Percentiles rank a stretch among this genome's conserved stretches.
phyloP scores from a whole-genome alignment of 2,888 invertebrate genomes.

The Tinea pellionella region DNA sequence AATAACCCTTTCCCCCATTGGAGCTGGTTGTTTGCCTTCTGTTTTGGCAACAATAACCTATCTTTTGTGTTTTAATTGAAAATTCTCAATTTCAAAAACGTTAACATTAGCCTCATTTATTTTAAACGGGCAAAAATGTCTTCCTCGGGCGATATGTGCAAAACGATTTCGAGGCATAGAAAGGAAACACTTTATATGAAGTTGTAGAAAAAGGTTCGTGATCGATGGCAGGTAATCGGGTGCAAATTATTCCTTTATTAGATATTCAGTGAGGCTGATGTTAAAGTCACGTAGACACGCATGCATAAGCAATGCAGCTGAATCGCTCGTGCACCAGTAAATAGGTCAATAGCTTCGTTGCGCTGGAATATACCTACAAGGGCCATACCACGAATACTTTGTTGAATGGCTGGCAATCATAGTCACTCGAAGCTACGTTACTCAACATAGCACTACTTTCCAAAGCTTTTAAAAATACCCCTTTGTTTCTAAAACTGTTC shows the following conservation, averaged over 20 bases:
- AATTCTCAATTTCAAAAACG: too few species aligned
- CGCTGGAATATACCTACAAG: conserved; percentile 18
- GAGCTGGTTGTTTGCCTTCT: neutral
- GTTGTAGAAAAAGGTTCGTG: conserved; percentile 24
- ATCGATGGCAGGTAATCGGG: conserved; percentile 22
- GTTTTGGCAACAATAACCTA: neutral
- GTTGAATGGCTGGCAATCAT: neutral
- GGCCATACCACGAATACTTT: conserved; percentile 17
- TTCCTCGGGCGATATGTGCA: neutral
- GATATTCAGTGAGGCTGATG: conserved; percentile 47
- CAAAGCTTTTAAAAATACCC: neutral
- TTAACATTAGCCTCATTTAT: neutral
- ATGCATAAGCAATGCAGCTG: conserved; percentile 57
- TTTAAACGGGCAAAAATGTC: neutral
- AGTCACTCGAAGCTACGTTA: neutral
- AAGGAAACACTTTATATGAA: neutral
- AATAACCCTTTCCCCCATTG: neutral
- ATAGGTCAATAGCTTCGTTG: conserved; percentile 52
- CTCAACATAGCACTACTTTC: neutral
- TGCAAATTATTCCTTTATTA: conserved; percentile 31
- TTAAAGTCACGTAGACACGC: conserved; percentile 46
- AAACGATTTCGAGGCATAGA: neutral
- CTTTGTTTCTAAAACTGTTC: too few species aligned
- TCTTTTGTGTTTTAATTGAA: too few species aligned
- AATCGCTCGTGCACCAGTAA: conserved; percentile 47